These are phyloP conservation scores for Idris sp. DNA, from an alignment of 1,140 invertebrate species.

Conservation along the genomic window DNA sequence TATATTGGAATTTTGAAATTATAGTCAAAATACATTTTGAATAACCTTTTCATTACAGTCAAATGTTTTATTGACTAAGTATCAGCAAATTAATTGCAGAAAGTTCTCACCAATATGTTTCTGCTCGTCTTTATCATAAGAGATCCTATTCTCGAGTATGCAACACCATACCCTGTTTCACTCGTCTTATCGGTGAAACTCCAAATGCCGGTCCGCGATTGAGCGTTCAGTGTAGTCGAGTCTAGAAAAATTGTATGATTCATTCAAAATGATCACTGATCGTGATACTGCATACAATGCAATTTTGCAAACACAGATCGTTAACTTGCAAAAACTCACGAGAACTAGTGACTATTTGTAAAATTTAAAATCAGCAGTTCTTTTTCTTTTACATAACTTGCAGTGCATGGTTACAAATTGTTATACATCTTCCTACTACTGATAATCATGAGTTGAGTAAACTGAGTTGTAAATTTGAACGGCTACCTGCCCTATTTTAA, in stretches of 20 bases:
- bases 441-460: not conserved
- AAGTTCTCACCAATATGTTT: conserved; percentile 27
- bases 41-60: conserved; percentile 20
- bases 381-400: too few species aligned
- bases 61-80: conserved; percentile 37
- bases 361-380: too few species aligned
- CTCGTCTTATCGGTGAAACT: conserved; percentile 42
- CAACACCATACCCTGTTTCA: not conserved
- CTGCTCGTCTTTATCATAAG: conserved; percentile 30
- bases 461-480: not conserved
- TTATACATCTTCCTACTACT: too few species aligned
- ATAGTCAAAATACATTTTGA: conserved; percentile 5
- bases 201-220: conserved; percentile 38
- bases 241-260: conserved; percentile 37
- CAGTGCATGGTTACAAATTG: too few species aligned
- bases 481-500: conserved; percentile 4
- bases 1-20: not conserved
- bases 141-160: conserved; percentile 19
- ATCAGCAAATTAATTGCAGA: conserved; percentile 6
- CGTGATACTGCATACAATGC: conserved; percentile 16
- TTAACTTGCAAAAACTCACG: conserved; percentile 3
- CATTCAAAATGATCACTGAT: conserved; percentile 33
- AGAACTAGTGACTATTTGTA: conserved; percentile 37
- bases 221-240: conserved; percentile 33
- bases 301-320: conserved; percentile 1